Evolutionary conservation across 2,888 invertebrate species (phyloP), one percentile per base, ranked within the genome.

Genomic region (Cremastobaeus sp.): DNA sequence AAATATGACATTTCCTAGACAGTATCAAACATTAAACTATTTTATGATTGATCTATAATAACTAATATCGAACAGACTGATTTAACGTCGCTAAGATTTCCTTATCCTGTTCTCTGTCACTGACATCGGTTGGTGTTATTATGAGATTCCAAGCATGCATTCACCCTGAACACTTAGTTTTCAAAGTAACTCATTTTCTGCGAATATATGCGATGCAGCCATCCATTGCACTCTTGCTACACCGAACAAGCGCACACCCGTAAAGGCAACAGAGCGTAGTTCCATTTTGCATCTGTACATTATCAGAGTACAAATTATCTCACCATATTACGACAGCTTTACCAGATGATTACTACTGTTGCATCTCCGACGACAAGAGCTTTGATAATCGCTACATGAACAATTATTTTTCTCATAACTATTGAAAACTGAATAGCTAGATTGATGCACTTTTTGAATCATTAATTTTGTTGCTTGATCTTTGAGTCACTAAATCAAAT

Each of bases 241-340:
- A 70, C 52, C 39, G 69, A 74, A 73, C 70, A 66, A 57, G 69
- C 80, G 79, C 82, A 83, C 84, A 81, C 84, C 83, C 76, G 83
- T 76, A 81, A 81, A 83, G 76, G 78, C 86, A 87, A 76, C 86
- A 78, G 82, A 86, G 85, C 87, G 86, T 87, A 84, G 78, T 87
- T 87, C 86, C 87, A 86, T 85, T 84, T 84, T 77, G 84, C 83
- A 82, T 79, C 78, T 78, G 79, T 81, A 79, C 80, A 80, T 81
- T 81, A 83, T 82, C 81, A 78, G 77, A 78, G 50, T 69, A 37
- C 47, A 57, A 60, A 64, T 69, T 69, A 72, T 69, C 68, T 68
- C 45, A 50, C 64, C 52, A 55, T 15, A 47, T 68, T 54, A 66
- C 57, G 35, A 60, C 50, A 57, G 52, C 34, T 68, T 55, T 60